Conservation (phyloP, 2,797 vertebrate species). For the Periparus ater region DNA sequence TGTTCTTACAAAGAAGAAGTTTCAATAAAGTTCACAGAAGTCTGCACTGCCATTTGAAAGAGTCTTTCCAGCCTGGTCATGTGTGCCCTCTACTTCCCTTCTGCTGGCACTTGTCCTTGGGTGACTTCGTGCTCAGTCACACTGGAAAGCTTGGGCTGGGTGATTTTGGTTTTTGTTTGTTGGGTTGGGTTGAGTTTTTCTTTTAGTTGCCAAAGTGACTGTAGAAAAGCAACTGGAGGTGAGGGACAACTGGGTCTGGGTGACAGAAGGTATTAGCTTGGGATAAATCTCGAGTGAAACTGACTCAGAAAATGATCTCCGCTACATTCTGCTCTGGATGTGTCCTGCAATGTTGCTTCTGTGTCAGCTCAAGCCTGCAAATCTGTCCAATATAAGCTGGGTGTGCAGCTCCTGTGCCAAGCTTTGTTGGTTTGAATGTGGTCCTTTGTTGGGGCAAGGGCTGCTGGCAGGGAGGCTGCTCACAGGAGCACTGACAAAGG, state of each 20-base stretch:
- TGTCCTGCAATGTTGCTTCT: neutral
- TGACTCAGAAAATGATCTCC: neutral
- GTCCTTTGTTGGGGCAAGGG: neutral
- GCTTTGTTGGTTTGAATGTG: accelerated
- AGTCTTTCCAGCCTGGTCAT: neutral
- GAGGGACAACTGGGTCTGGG: neutral
- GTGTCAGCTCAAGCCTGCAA: neutral
- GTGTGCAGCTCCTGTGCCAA: neutral
- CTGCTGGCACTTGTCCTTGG: neutral
- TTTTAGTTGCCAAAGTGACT: neutral
- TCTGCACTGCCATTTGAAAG: neutral
- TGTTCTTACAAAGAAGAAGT: neutral
- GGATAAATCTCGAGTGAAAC: neutral
- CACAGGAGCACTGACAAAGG: neutral
- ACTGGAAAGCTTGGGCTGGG: neutral
- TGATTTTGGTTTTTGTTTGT: neutral
- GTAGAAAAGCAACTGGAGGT: neutral
- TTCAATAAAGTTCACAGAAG: neutral
- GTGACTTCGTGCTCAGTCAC: neutral
- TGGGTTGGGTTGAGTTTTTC: neutral
- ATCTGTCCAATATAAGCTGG: neutral
- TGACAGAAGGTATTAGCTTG: neutral
- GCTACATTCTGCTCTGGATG: neutral
- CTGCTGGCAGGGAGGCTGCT: neutral
- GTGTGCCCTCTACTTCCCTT: neutral